Percentiles rank a stretch among this genome's conserved stretches.
Evolutionary conservation across 1,140 invertebrate species (phyloP).

Genomic region (Psix sp.): DNA sequence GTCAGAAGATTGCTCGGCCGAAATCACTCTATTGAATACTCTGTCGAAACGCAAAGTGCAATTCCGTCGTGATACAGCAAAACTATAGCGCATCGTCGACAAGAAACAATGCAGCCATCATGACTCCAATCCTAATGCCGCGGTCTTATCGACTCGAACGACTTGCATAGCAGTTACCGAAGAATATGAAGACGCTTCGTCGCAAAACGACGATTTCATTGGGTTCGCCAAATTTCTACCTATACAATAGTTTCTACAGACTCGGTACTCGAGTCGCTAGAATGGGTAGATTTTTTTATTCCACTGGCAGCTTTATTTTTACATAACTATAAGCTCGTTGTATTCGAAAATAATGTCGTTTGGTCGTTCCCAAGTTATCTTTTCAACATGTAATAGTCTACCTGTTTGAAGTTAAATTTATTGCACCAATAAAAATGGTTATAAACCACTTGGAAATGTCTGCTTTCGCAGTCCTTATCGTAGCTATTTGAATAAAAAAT

Average conservation of each 20-base stretch:
- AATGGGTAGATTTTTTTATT: conserved; percentile 1
- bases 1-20: conserved; percentile 49
- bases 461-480: background rate
- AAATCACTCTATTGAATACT: conserved; percentile 63
- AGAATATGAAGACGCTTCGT: conserved; percentile 38
- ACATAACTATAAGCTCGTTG: no score
- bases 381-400: no score
- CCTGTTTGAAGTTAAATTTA: no score
- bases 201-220: conserved; percentile 29
- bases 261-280: conserved; percentile 5
- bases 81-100: conserved; percentile 66
- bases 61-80: conserved; percentile 61
- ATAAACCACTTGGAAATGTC: no score
- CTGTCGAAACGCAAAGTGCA: conserved; percentile 68
- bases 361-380: no score
- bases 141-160: conserved; percentile 36
- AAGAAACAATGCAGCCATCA: conserved; percentile 72
- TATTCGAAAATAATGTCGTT: no score
- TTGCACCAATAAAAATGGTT: no score
- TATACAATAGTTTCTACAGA: conserved; percentile 24
- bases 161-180: conserved; percentile 50
- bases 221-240: conserved; percentile 31
- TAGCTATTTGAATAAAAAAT: conserved; percentile 7
- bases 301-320: no score
- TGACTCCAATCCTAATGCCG: conserved; percentile 49